These are phyloP conservation scores for Penaeus vannamei DNA, from an alignment of 1,140 invertebrate genomes.

Conservation along the genomic window DNA sequence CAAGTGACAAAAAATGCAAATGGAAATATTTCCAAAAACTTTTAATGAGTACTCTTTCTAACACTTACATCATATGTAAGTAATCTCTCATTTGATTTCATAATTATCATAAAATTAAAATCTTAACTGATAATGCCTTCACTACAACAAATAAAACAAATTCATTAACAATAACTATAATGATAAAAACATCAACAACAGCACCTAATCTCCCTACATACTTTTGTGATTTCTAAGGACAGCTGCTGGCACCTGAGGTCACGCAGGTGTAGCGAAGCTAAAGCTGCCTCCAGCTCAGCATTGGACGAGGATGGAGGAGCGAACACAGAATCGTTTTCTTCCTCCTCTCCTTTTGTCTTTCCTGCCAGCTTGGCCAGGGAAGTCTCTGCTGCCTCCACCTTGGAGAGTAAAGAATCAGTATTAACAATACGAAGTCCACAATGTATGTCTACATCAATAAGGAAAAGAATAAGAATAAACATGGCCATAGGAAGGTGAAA, in stretches of 20 bases:
- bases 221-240: constrained; percentile 85
- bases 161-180: not conserved
- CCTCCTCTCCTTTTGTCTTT: constrained; percentile 33
- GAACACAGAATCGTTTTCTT: constrained; percentile 33
- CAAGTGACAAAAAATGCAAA: too few relatives aligned
- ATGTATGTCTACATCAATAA: not conserved
- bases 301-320: not conserved
- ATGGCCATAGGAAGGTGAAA: not conserved
- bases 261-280: constrained; percentile 89
- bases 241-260: constrained; percentile 91
- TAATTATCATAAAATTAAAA: not conserved
- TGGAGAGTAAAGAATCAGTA: not conserved
- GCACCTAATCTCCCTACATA: constrained; percentile 58
- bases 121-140: too few relatives aligned
- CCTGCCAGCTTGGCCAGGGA: constrained; percentile 58
- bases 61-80: not conserved
- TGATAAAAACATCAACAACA: not conserved
- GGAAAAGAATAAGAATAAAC: not conserved
- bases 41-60: not conserved
- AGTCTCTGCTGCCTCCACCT: constrained; percentile 66
- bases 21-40: too few relatives aligned
- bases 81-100: not conserved
- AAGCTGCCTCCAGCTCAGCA: constrained; percentile 83
- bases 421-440: not conserved
- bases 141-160: too few relatives aligned